Base-by-base conservation (phyloP, 2,797 vertebrate genomes). In the Ctenosaura bakeri region DNA sequence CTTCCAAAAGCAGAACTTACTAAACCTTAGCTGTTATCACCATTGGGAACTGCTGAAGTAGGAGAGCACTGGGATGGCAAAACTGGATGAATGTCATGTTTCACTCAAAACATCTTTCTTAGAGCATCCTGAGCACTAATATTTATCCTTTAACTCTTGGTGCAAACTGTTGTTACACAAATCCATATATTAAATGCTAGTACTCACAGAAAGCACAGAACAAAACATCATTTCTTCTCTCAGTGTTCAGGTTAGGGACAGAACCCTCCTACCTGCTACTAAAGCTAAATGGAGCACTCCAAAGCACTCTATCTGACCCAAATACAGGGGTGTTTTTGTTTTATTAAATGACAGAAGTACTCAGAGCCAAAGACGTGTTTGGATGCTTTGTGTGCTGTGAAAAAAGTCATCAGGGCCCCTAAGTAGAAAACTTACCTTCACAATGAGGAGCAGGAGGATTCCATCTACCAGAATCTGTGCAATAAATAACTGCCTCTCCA, bases 401-500 rank as follows among this genome's bases (percentile, higher is more conserved):
- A 73, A 73, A 13, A 32, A 73, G 69, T 32, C 29, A 73, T 32
- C 29, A 32, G 12, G 12, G 9, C 9, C 69, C 32, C 32, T 73
- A 13, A 73, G 69, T 14, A n/a, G 42, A 52, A 92, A 3, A 46
- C 32, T 42, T 94, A 96, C 95, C 94, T 97, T 96, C 81, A 88
- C 95, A 96, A 6, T 0, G 90, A 56, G 95, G 96, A 29, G n/a
- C 42, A 22, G 95, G 94, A 73, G 92, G 92, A 92, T 94, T 96
- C 96, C 96, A 96, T 2, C 74, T 92, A 54, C 96, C 96, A 16
- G 94, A 94, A 56, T 89, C 50, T 0, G 91, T 92, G 88, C 95
- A 97, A 42, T 79, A 10, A 54, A 97, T 95, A 0, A 85, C 94
- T 69, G 90, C 93, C 52, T 95, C 94, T 92, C 96, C 96, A 87